Evolutionary conservation across 1,140 invertebrate genomes (phyloP).

Genomic region (Heliconius nattereri): DNA sequence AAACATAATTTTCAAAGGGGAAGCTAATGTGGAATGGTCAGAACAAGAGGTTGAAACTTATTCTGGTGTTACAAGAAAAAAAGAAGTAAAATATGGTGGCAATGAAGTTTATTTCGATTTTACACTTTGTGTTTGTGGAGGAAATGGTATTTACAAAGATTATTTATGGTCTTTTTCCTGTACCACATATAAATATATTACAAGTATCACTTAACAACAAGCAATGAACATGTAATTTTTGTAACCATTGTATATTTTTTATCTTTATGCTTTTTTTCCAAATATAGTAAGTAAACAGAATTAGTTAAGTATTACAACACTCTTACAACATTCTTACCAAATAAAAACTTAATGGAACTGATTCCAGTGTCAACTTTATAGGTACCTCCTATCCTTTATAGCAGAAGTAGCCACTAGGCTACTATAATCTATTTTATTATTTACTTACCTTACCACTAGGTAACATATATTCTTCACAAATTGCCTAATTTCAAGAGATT

Average conservation of each 20-base stretch:
- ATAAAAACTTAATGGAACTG: no score
- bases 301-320: no score
- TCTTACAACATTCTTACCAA: no score
- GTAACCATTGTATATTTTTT: neutral
- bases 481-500: no score
- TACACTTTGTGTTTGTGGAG: conserved; percentile 42
- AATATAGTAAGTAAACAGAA: no score
- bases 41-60: conserved; percentile 48
- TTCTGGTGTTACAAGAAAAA: conserved; percentile 36
- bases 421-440: no score
- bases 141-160: conserved; percentile 36
- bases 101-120: conserved; percentile 52
- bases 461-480: no score
- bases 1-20: conserved; percentile 48
- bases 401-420: no score
- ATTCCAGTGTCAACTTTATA: no score
- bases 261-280: no score
- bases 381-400: no score
- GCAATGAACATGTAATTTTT: neutral
- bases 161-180: neutral
- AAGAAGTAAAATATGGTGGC: conserved; percentile 44
- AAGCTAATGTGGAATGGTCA: conserved; percentile 49
- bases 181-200: neutral
- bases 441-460: no score
- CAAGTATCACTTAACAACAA: neutral